Evolutionary conservation across 92 coral and sea anemone genomes (phyloP), one percentile per base, ranked within the genome.

Genomic region (Porites rus): DNA sequence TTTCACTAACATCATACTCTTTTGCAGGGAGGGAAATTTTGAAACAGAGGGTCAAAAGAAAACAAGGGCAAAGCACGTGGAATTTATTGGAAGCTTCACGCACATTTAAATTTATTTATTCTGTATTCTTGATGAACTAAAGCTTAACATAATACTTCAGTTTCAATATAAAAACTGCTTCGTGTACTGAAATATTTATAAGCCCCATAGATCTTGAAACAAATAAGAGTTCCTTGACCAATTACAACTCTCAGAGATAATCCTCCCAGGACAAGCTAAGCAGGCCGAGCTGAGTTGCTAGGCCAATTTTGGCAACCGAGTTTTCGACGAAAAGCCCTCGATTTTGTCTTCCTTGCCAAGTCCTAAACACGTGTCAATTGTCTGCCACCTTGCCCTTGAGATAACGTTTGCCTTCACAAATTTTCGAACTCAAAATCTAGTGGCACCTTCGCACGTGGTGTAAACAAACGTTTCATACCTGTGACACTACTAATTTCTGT

Each of bases 401-500:
- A 72, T 8, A 51, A 13, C 21, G n/a, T 72, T 72, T 72, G n/a
- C 60, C 22, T 28, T 14, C 7, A 10, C 2, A 51, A 2, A 18
- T 24, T 72, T 72, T 58, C 16, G 10, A 17, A 8, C 52, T 38
- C 51, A 31, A 5, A 70, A 18, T 28, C 24, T 72, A n/a, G 60
- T 1, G 21, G 51, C 50, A 9, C 66, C 10, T 19, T 1, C 59
- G 59, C 38, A 58, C 72, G 67, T 17, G 75, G 18, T 19, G 43
- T 10, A 28, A 65, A 22, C 8, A 25, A 66, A 13, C n/a, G 11
- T 7, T 43, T 67, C 88, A 65, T 68, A 92, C 98, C 92, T 90
- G 94, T 54, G 95, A 84, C 52, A 94, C 62, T 7, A 91, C 88
- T 54, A 94, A 75, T 78, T 94, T 93, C 76, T 94, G 93, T 21